These are phyloP conservation scores for Pelobates fuscus DNA, from an alignment of 2,113 vertebrate genomes.

Conservation along the genomic window DNA sequence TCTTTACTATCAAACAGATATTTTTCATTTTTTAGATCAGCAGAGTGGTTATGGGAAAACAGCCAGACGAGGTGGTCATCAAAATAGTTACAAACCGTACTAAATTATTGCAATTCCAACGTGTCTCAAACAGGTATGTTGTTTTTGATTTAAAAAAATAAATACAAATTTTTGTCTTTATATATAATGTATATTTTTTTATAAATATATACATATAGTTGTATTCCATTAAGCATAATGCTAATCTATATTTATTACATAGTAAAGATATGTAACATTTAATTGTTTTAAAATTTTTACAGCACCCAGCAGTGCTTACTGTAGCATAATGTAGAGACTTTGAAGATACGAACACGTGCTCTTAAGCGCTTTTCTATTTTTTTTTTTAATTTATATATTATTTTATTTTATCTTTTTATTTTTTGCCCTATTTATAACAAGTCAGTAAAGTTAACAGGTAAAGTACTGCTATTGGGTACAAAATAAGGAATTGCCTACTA, in stretches of 20 bases:
- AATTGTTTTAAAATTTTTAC: conserved; percentile 85
- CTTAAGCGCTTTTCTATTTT: conserved; percentile 71
- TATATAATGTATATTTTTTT: not conserved
- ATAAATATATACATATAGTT: not conserved
- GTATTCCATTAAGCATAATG: conserved; percentile 60
- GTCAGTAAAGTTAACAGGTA: conserved; percentile 99
- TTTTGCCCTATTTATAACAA: conserved; percentile 91
- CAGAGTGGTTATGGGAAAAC: conserved; percentile 97
- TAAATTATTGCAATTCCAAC: conserved; percentile 84
- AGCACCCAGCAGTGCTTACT: conserved; percentile 98
- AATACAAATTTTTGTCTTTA: not conserved
- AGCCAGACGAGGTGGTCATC: conserved; percentile 93
- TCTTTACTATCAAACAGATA: conserved; percentile 51
- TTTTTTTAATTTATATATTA: conserved; percentile 68
- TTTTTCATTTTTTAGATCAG: conserved; percentile 80
- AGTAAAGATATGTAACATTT: conserved; percentile 75
- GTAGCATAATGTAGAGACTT: conserved; percentile 92
- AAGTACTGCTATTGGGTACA: conserved; percentile 99
- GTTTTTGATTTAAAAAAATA: too few relatives aligned
- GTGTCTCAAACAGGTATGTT: conserved; percentile 85
- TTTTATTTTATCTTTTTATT: conserved; percentile 74
- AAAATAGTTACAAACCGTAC: conserved; percentile 99
- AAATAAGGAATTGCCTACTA: conserved; percentile 99
- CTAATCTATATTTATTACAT: conserved; percentile 72
- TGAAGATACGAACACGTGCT: conserved; percentile 83